Percentiles rank a stretch among this genome's conserved stretches.
phyloP scores from a whole-genome alignment of 2,113 vertebrate genomes.

The Halichoeres trimaculatus region DNA sequence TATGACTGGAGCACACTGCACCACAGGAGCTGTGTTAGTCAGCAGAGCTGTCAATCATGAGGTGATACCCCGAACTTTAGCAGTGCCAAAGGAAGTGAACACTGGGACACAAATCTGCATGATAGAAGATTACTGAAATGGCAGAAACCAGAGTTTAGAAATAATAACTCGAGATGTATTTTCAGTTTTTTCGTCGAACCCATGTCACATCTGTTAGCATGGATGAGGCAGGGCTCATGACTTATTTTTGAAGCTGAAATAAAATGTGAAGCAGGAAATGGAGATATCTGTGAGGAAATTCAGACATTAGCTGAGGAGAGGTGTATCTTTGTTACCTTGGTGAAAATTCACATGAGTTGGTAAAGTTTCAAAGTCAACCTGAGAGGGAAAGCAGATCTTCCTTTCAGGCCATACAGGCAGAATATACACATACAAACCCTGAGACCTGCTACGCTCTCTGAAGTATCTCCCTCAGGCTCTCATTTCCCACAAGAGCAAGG shows the following conservation, averaged over 20 bases:
- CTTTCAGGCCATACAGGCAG: constrained; percentile 16
- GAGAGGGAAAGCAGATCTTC: constrained; percentile 28
- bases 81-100: no score
- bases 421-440: neutral
- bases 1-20: no score
- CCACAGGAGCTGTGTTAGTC: no score
- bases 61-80: no score
- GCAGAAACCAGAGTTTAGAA: no score
- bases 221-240: no score
- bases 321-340: neutral
- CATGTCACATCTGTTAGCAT: no score
- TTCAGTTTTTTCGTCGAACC: no score
- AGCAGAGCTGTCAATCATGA: no score
- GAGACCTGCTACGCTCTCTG: neutral
- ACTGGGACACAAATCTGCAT: no score
- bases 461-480: constrained; percentile 43
- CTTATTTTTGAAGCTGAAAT: neutral
- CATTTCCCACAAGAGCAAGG: constrained; percentile 42
- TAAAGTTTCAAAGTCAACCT: constrained; percentile 5
- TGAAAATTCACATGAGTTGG: constrained; percentile 6
- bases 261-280: constrained; percentile 50
- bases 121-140: no score
- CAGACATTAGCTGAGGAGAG: constrained; percentile 36
- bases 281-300: constrained; percentile 29
- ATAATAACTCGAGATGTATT: no score